Evolutionary conservation across 1,140 invertebrate genomes (phyloP).

Genomic region (Conus ventricosus): DNA sequence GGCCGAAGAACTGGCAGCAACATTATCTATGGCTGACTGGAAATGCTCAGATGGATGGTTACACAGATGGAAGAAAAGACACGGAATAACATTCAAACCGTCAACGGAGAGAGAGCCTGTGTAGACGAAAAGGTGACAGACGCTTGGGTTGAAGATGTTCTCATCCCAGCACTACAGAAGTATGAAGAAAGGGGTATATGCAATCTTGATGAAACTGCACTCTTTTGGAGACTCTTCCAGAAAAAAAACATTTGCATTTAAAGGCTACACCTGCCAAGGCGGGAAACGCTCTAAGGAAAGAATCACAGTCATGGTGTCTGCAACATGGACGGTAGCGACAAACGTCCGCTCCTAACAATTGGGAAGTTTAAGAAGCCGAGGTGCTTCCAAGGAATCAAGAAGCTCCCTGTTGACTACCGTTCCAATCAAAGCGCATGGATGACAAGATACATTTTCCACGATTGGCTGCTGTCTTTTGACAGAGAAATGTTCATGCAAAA

Average conservation of each 20-base stretch:
- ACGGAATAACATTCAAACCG: neutral
- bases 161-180: neutral
- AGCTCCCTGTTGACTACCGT: neutral
- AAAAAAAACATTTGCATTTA: constrained; percentile 45
- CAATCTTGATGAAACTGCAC: constrained; percentile 50
- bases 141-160: neutral
- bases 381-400: constrained; percentile 71
- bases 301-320: constrained; percentile 73
- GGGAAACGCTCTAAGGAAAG: constrained; percentile 74
- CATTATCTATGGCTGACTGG: neutral
- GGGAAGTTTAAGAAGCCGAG: constrained; percentile 75
- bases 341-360: constrained; percentile 73
- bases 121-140: neutral
- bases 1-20: neutral
- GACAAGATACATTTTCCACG: constrained; percentile 15
- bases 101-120: neutral
- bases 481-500: neutral
- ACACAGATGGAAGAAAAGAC: neutral
- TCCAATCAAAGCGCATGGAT: constrained; percentile 42
- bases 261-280: constrained; percentile 35
- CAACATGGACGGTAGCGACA: constrained; percentile 72
- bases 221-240: constrained; percentile 43
- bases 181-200: constrained; percentile 32
- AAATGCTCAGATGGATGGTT: neutral
- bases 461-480: constrained; percentile 19